Evolutionary conservation across 2,113 vertebrate genomes (phyloP).

Genomic region (Okapia johnstoni): DNA sequence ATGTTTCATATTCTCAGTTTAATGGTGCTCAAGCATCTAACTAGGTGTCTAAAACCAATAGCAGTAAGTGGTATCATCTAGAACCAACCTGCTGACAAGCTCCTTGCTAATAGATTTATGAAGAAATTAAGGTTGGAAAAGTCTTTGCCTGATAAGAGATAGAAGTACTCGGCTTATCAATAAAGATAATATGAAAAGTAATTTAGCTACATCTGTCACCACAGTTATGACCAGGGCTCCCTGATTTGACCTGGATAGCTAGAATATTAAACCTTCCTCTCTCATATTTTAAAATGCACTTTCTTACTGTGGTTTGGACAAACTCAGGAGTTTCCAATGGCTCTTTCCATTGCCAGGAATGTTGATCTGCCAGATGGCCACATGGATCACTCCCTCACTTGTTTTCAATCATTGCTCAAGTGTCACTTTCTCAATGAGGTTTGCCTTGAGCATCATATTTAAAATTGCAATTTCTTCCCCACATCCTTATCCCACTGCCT

Average conservation of each 20-base stretch:
- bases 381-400: background rate
- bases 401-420: background rate
- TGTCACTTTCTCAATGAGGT: background rate
- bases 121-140: background rate
- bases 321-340: background rate
- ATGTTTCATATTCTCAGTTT: background rate
- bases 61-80: background rate
- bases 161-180: background rate
- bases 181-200: background rate
- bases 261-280: background rate
- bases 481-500: rapidly evolving
- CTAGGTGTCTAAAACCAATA: background rate
- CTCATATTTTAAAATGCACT: background rate
- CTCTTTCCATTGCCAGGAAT: background rate
- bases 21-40: background rate
- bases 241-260: background rate
- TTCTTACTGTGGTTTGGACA: background rate
- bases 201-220: background rate
- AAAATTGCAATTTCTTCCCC: background rate
- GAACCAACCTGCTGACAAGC: background rate
- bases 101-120: background rate
- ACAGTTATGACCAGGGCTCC: background rate
- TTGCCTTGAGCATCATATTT: background rate
- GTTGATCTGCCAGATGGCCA: background rate
- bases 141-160: background rate